Base-by-base conservation (phyloP, 2,888 invertebrate species). In the Agrochola litura region DNA sequence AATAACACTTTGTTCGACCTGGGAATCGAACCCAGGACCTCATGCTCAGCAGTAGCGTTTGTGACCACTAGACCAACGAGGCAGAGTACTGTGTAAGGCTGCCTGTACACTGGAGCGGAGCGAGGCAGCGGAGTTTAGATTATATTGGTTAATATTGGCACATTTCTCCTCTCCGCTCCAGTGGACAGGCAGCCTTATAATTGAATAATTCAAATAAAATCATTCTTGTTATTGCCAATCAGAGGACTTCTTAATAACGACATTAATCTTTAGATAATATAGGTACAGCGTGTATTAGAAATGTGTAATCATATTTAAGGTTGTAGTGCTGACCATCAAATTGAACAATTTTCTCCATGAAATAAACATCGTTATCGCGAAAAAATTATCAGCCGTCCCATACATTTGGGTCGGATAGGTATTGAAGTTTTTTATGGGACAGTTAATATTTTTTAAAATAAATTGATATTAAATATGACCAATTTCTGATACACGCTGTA, bases 201-300 rank as follows among this genome's bases (percentile, higher is more conserved):
- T 16, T n/a, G 10, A 22, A 16, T 56, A 37, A 25, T 25, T 49
- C 8, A 49, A 41, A 66, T 46, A 37, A 1, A 76, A 76, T 64
- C 16, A 25, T 77, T 49, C 22, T 56, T 25, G 19, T 49, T 14
- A 3, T 6, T 46, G 46, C 41, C 65, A 58, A 58, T 6, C 52
- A 14, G 1, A 52, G 9, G 14, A 30, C 46, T 58, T 77, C 56
- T 46, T 22, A 76, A 76, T 64, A 25, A 41, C 25, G n/a, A 56
- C 4, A 30, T 64, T 41, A 52, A 58, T 41, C 6, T 63, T n/a
- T 22, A 22, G 54, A 54, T 54, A 54, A 54, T 54, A 54, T 4
- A 46, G 46, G 46, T 54, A 54, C 54, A 54, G 54, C 9, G 19
- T 54, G 54, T 54, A 22, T 54, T 3, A 22, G 52, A 58, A n/a